phyloP scores from a whole-genome alignment of 1,140 invertebrate species.

The Caenorhabditis latens region DNA sequence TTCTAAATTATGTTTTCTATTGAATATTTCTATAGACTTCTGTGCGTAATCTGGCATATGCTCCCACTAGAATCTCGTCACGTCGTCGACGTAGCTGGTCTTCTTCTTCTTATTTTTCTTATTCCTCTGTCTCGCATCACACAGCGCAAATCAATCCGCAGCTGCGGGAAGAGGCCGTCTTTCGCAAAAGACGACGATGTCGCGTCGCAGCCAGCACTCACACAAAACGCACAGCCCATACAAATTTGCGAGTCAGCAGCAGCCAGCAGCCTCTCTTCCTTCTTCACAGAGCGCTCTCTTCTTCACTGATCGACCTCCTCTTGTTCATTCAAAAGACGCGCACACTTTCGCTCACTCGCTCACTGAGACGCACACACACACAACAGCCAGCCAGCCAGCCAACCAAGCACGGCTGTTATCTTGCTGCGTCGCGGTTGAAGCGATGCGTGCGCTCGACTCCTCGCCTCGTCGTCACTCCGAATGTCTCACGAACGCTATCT shows the following conservation, averaged over 20 bases:
- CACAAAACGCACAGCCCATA: conserved; percentile 54
- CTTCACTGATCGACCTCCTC: conserved; percentile 35
- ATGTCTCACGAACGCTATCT: conserved; percentile 54
- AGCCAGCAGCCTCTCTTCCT: conserved; percentile 11
- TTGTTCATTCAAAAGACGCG: conserved; percentile 40
- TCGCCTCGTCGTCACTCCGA: conserved; percentile 47
- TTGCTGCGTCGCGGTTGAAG: conserved; percentile 42
- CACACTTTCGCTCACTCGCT: not conserved
- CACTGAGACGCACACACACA: not conserved
- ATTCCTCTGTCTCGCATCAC: conserved; percentile 44
- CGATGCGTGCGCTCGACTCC: conserved; percentile 47
- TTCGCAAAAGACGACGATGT: conserved; percentile 48
- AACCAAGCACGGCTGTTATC: conserved; percentile 51
- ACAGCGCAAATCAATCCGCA: conserved; percentile 54
- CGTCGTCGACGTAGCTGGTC: not conserved
- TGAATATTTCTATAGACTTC: not conserved
- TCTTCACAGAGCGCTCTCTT: conserved; percentile 28
- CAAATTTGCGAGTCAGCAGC: conserved; percentile 52
- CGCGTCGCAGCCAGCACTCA: conserved; percentile 25
- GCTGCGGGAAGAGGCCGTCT: conserved; percentile 41
- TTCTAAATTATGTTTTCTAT: too few species aligned
- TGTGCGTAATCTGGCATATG: not conserved
- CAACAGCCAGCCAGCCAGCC: conserved; percentile 25
- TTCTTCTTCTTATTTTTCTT: conserved; percentile 46
- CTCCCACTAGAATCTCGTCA: conserved; percentile 1